These are phyloP conservation scores for Antechinus flavipes DNA, from an alignment of 2,113 vertebrate genomes.

Conservation along the genomic window DNA sequence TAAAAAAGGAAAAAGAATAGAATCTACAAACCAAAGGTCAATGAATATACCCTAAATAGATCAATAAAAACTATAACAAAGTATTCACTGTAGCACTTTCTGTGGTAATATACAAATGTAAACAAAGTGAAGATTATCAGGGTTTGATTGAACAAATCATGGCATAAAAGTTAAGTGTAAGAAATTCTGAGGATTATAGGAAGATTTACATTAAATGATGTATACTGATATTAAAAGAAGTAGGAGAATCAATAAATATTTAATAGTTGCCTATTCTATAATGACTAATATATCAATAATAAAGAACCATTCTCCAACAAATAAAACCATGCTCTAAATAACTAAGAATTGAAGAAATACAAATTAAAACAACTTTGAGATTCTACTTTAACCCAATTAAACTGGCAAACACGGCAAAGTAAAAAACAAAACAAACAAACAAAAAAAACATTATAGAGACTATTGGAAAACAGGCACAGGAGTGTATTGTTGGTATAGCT, in stretches of 20 bases:
- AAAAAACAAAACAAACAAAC: background rate
- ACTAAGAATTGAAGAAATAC: background rate
- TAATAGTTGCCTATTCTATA: background rate
- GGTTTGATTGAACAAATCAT: background rate
- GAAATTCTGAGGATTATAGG: background rate
- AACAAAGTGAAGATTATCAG: background rate
- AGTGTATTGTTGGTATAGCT: background rate
- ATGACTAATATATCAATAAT: too few relatives aligned
- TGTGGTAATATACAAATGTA: background rate
- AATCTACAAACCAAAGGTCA: background rate
- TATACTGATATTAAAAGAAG: background rate
- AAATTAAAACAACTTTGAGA: background rate
- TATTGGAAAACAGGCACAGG: background rate
- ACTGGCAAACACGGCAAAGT: background rate
- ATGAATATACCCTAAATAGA: background rate
- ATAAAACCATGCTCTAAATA: background rate
- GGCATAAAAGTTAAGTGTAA: background rate
- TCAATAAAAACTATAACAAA: background rate
- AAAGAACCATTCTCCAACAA: background rate
- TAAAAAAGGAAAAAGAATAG: background rate
- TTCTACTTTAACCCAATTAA: background rate
- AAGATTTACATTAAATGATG: background rate
- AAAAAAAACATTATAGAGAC: background rate
- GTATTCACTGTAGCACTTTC: background rate
- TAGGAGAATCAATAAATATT: background rate